A percentile compares a stretch with the other conserved stretches of the same genome.
Evolutionary conservation across 2,797 vertebrate species (phyloP).

Genomic region (Hapalemur alaotrensis): DNA sequence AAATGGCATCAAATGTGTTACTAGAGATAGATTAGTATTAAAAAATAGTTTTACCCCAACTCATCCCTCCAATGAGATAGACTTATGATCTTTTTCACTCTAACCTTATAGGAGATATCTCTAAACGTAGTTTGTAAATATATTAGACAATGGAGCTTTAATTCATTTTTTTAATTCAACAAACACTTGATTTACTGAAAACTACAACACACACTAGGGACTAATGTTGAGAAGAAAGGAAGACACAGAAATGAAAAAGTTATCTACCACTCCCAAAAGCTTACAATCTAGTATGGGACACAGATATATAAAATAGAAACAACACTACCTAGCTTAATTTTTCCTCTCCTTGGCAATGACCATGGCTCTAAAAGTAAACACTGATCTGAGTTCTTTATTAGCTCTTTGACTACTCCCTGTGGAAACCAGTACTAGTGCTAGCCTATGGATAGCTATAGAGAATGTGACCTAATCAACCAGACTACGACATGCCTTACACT

Average conservation of each 20-base stretch:
- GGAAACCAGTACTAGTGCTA: background rate
- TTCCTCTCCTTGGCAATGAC: background rate
- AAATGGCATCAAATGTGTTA: constrained; percentile 23
- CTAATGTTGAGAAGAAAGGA: background rate
- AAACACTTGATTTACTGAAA: constrained; percentile 31
- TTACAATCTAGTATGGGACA: background rate
- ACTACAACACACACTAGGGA: background rate
- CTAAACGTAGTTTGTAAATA: background rate
- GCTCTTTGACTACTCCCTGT: background rate
- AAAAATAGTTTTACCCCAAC: background rate
- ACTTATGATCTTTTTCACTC: background rate
- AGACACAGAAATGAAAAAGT: background rate
- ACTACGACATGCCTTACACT: background rate
- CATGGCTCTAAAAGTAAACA: background rate
- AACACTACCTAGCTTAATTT: background rate
- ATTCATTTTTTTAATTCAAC: constrained; percentile 24
- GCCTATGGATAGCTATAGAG: background rate
- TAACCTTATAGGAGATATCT: background rate
- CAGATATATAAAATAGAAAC: background rate
- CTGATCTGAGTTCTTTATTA: background rate
- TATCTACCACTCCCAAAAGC: background rate
- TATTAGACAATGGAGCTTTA: background rate
- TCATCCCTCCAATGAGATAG: background rate
- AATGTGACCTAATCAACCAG: background rate
- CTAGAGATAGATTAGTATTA: background rate